Evolutionary conservation across 2,113 vertebrate species (phyloP).

Genomic region (Pachypanchax playfairii): DNA sequence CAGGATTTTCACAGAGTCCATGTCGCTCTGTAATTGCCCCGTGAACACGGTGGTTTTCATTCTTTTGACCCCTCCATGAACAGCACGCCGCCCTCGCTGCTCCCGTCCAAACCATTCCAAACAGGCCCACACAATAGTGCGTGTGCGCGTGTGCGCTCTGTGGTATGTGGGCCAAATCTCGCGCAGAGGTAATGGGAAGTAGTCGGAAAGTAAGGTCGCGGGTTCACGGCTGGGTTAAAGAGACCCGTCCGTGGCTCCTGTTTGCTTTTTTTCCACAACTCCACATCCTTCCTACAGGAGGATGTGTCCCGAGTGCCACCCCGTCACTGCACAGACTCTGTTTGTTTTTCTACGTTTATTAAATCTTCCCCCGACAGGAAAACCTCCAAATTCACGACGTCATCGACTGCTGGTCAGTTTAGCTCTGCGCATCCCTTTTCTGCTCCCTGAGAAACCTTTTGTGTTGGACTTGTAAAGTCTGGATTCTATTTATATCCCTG

Average conservation of each 20-base stretch:
- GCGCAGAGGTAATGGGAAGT: slow-evolving; percentile 89
- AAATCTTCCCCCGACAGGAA: slow-evolving; percentile 83
- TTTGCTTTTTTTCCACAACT: slow-evolving; percentile 81
- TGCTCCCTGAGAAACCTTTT: slow-evolving; percentile 65
- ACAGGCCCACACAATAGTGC: slow-evolving; percentile 45
- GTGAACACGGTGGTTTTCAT: slow-evolving; percentile 58
- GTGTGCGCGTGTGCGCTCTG: slow-evolving; percentile 40
- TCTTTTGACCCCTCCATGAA: slow-evolving; percentile 58
- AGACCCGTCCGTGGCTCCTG: slow-evolving; percentile 84
- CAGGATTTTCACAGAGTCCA: slow-evolving; percentile 14
- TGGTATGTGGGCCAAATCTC: slow-evolving; percentile 79
- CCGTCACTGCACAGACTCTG: slow-evolving; percentile 73
- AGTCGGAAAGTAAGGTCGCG: slow-evolving; percentile 83
- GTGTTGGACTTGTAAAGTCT: slow-evolving; percentile 50
- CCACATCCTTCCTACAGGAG: slow-evolving; percentile 91
- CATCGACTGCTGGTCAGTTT: slow-evolving; percentile 69
- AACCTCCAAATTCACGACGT: slow-evolving; percentile 78
- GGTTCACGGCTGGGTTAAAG: slow-evolving; percentile 90
- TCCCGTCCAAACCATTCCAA: slow-evolving; percentile 24
- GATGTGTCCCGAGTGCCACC: slow-evolving; percentile 81
- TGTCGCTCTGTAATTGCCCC: slow-evolving; percentile 40
- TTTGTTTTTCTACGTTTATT: slow-evolving; percentile 90
- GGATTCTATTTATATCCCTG: slow-evolving; percentile 58
- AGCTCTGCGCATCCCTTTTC: slow-evolving; percentile 57
- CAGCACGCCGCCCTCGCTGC: slow-evolving; percentile 47